Conservation (phyloP, 1,140 invertebrate genomes). For the Caenorhabditis inopinata region DNA sequence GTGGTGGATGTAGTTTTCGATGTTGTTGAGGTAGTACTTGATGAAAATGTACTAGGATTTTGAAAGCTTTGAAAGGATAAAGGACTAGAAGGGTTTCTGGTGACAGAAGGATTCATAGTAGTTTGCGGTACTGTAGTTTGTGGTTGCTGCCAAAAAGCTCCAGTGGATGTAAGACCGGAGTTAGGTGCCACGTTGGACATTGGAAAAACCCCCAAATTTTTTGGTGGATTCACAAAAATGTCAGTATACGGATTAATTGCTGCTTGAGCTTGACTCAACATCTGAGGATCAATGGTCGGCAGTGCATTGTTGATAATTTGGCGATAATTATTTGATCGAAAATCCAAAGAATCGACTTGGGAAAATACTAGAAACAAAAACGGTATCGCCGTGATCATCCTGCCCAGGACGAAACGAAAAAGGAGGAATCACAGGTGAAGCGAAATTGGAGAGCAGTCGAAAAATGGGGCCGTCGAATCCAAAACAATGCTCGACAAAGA, state of each 20-base stretch:
- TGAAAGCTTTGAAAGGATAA: slow-evolving; percentile 10
- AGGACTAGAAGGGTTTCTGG: background rate
- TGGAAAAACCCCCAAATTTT: background rate
- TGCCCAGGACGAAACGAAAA: background rate
- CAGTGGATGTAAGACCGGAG: background rate
- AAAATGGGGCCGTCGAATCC: background rate
- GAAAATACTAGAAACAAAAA: background rate
- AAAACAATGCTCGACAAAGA: slow-evolving; percentile 12
- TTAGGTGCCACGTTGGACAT: background rate
- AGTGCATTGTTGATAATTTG: slow-evolving; percentile 20
- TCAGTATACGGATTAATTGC: slow-evolving; percentile 21
- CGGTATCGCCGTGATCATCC: background rate
- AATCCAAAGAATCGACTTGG: background rate
- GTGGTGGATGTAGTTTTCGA: background rate
- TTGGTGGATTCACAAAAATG: slow-evolving; percentile 18
- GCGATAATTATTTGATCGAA: slow-evolving; percentile 12
- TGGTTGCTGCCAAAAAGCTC: background rate
- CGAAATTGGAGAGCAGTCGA: background rate
- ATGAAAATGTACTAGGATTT: slow-evolving; percentile 9
- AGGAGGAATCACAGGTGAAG: background rate
- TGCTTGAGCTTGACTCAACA: slow-evolving; percentile 6
- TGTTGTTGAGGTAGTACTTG: background rate
- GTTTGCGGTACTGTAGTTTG: slow-evolving; percentile 9
- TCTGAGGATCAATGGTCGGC: slow-evolving; percentile 8
- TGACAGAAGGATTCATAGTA: background rate